Evolutionary conservation across 2,113 vertebrate genomes (phyloP).

Genomic region (Xenotilapia longispinis): DNA sequence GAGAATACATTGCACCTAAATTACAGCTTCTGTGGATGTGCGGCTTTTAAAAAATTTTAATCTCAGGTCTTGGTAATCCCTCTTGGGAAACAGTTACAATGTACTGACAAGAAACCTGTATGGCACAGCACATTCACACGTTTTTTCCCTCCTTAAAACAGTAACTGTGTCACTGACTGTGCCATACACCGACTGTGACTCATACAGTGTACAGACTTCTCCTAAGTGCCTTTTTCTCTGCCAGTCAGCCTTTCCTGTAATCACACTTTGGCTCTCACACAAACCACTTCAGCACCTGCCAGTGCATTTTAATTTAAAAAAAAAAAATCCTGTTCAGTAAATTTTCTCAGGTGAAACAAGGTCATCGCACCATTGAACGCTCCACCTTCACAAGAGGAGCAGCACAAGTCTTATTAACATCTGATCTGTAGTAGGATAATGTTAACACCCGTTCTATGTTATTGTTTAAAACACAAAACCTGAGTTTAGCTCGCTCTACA

Average conservation of each 20-base stretch:
- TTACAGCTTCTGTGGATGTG: background rate
- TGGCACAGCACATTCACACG: background rate
- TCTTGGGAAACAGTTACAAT: background rate
- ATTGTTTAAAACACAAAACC: background rate
- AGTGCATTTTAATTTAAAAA: background rate
- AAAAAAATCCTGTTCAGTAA: background rate
- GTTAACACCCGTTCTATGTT: background rate
- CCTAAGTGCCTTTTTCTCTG: background rate
- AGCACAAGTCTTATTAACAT: background rate
- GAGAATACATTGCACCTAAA: background rate
- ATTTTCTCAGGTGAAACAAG: background rate
- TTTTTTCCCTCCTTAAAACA: background rate
- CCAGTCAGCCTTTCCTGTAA: background rate
- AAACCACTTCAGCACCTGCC: background rate
- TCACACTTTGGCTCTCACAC: background rate
- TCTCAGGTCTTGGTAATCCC: background rate
- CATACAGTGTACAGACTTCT: background rate
- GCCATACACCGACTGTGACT: background rate
- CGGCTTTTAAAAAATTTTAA: accelerated
- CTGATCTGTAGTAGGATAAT: no score
- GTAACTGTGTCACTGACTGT: background rate
- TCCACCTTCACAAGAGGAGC: background rate
- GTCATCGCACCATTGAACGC: background rate
- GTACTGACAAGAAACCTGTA: background rate
- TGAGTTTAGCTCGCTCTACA: background rate